Evolutionary conservation across 2,888 invertebrate genomes (phyloP).

Genomic region (Diaperis boleti): DNA sequence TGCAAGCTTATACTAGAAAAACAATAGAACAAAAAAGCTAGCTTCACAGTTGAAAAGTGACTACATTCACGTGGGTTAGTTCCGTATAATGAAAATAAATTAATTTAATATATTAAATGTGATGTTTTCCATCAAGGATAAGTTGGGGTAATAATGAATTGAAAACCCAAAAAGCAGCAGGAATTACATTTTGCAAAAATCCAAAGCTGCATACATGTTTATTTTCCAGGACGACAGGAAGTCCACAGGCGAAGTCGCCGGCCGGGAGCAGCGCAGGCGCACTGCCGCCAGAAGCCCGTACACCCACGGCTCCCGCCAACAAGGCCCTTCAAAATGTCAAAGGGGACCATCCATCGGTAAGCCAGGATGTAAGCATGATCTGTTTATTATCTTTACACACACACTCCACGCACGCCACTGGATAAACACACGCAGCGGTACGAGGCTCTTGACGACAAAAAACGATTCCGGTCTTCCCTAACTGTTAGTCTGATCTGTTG

Average conservation of each 20-base stretch:
- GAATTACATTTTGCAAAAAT: too few relatives aligned
- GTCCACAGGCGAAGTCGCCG: slow-evolving; percentile 81
- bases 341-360: slow-evolving; percentile 82
- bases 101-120: too few relatives aligned
- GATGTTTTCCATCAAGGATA: too few relatives aligned
- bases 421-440: not conserved
- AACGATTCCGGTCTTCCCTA: too few relatives aligned
- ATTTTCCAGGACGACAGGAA: slow-evolving; percentile 75
- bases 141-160: too few relatives aligned
- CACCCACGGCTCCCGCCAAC: slow-evolving; percentile 76
- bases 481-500: slow-evolving; percentile 21
- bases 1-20: too few relatives aligned
- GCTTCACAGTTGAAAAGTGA: too few relatives aligned
- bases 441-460: not conserved
- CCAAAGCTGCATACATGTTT: too few relatives aligned
- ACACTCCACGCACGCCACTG: not conserved
- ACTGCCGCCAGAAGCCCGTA: slow-evolving; percentile 70
- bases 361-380: slow-evolving; percentile 66
- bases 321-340: slow-evolving; percentile 84
- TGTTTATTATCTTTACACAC: slow-evolving; percentile 37
- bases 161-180: too few relatives aligned
- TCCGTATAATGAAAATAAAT: too few relatives aligned
- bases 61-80: too few relatives aligned
- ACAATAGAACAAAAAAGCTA: too few relatives aligned
- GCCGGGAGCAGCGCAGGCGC: slow-evolving; percentile 76